These are phyloP conservation scores for Elephas maximus DNA, from an alignment of 2,113 vertebrate genomes.

Conservation along the genomic window DNA sequence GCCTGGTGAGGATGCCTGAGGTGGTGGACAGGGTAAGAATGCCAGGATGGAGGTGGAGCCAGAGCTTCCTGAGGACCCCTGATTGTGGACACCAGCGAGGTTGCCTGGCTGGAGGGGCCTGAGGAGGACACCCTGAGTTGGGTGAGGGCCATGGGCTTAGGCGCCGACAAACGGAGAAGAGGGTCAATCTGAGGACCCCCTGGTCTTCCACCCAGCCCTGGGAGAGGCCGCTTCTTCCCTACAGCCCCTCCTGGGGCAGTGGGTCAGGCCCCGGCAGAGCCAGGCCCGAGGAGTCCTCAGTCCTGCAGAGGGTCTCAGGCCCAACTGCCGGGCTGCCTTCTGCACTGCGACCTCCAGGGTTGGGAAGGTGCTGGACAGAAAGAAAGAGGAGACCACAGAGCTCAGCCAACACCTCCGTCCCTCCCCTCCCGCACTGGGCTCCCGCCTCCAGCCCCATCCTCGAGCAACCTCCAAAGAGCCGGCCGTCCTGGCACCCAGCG, in stretches of 20 bases:
- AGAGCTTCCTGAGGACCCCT: background rate
- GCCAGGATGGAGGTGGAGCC: background rate
- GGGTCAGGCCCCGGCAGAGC: no score
- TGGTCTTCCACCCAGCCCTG: background rate
- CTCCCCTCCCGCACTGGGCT: background rate
- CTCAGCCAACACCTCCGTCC: background rate
- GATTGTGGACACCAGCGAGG: background rate
- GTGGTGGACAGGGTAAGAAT: background rate
- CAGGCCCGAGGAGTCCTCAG: background rate
- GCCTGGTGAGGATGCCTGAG: background rate
- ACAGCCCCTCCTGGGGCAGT: background rate
- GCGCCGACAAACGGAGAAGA: background rate
- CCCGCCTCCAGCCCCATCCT: background rate
- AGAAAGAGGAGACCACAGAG: rapidly evolving
- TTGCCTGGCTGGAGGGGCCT: background rate
- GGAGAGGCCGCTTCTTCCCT: background rate
- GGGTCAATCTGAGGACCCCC: background rate
- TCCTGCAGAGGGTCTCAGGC: background rate
- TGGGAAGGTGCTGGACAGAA: background rate
- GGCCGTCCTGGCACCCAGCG: background rate
- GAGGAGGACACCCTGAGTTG: background rate
- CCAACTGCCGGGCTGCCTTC: background rate
- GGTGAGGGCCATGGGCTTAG: background rate
- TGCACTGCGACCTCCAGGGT: background rate
- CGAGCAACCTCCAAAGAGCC: background rate